phyloP scores from a whole-genome alignment of 2,888 invertebrate genomes.

The Euplagia quadripunctaria region DNA sequence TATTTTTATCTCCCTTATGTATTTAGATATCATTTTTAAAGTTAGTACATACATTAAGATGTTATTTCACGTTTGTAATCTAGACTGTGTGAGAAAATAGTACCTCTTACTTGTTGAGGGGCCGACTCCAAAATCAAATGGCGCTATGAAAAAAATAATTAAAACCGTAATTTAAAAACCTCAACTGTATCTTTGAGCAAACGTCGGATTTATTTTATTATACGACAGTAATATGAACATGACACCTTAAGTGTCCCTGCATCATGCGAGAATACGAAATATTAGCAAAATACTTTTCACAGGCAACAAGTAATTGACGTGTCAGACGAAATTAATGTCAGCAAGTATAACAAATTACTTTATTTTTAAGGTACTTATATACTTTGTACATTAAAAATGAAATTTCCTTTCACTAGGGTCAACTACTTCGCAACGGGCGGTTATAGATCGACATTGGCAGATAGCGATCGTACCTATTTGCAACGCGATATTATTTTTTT shows the following conservation, averaged over 20 bases:
- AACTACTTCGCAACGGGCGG: too few relatives aligned
- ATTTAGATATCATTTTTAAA: too few relatives aligned
- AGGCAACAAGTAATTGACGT: neutral
- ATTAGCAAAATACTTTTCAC: neutral
- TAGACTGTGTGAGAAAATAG: too few relatives aligned
- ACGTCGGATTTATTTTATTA: neutral
- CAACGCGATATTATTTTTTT: too few relatives aligned
- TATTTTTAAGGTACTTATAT: slow-evolving; percentile 30
- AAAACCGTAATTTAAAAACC: neutral
- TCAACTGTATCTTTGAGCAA: neutral
- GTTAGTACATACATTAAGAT: too few relatives aligned
- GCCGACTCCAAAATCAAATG: too few relatives aligned
- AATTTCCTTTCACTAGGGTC: too few relatives aligned
- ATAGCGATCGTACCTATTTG: too few relatives aligned
- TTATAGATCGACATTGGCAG: too few relatives aligned
- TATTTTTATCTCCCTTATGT: too few relatives aligned
- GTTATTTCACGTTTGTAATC: too few relatives aligned
- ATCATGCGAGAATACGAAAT: neutral
- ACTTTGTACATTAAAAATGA: neutral
- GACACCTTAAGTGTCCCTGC: neutral
- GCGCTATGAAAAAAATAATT: neutral
- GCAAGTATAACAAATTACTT: neutral
- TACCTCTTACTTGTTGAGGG: too few relatives aligned
- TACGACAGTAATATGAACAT: neutral
- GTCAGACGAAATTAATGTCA: neutral